phyloP scores from a whole-genome alignment of 2,797 vertebrate species.

The Cirrhinus mrigala region DNA sequence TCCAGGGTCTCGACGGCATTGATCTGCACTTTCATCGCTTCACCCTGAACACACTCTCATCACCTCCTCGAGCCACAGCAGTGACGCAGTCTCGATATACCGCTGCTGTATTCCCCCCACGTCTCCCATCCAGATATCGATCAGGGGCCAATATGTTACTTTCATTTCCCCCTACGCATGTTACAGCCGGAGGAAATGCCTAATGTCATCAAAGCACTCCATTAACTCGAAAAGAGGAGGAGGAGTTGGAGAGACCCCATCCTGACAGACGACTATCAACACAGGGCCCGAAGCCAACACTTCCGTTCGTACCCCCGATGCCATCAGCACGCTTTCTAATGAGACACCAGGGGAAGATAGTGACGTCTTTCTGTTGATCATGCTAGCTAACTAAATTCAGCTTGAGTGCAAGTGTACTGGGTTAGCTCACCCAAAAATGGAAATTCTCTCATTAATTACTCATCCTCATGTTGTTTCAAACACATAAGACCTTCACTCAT shows the following conservation, averaged over 20 bases:
- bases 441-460: no score
- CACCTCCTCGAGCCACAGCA: slow-evolving; percentile 12
- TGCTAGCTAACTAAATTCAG: background rate
- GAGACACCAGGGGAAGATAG: background rate
- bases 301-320: background rate
- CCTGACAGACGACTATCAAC: slow-evolving; percentile 27
- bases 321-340: slow-evolving; percentile 10
- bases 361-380: background rate
- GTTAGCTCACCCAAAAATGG: background rate
- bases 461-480: no score
- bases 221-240: slow-evolving; percentile 49
- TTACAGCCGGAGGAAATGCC: slow-evolving; percentile 46
- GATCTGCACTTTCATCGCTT: slow-evolving; percentile 20
- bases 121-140: slow-evolving; percentile 52
- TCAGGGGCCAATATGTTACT: slow-evolving; percentile 58
- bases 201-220: slow-evolving; percentile 58
- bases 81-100: slow-evolving; percentile 24
- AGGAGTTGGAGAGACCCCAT: slow-evolving; percentile 35
- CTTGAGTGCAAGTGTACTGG: background rate
- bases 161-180: slow-evolving; percentile 50
- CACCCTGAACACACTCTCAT: slow-evolving; percentile 21
- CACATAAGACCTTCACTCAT: no score
- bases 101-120: slow-evolving; percentile 48
- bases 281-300: slow-evolving; percentile 11
- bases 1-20: slow-evolving; percentile 30